Conservation (phyloP, 1,140 invertebrate genomes). For the Pogonus chalceus region DNA sequence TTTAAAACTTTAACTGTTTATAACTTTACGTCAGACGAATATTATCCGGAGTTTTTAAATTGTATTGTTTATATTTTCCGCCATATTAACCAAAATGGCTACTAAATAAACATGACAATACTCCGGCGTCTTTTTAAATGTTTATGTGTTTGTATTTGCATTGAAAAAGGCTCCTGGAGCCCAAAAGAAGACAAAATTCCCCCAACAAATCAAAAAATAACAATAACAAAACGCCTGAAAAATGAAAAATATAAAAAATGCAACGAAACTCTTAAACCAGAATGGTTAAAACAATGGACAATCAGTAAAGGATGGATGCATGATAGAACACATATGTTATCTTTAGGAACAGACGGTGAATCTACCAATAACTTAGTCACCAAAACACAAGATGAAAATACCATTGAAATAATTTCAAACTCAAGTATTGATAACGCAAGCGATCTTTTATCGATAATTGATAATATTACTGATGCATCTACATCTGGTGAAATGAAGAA, state of each 20-base stretch:
- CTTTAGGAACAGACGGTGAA: conserved; percentile 8
- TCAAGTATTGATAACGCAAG: not conserved
- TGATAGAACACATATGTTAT: conserved; percentile 27
- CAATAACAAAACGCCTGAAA: conserved; percentile 13
- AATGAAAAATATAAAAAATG: conserved; percentile 11
- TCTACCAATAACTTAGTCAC: not conserved
- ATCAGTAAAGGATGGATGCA: conserved; percentile 35
- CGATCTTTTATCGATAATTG: not conserved
- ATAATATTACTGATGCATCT: not conserved
- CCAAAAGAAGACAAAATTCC: conserved; percentile 10
- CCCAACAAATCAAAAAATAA: conserved; percentile 10
- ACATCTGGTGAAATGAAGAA: not conserved
- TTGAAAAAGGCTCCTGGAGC: conserved; percentile 21
- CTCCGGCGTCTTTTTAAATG: conserved; percentile 20
- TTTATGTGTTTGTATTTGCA: conserved; percentile 23
- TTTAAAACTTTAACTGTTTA: conserved; percentile 8
- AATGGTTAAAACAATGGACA: conserved; percentile 35
- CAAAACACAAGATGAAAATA: not conserved
- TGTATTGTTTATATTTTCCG: conserved; percentile 10
- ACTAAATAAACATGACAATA: conserved; percentile 15
- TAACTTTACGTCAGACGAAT: not conserved
- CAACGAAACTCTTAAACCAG: conserved; percentile 20
- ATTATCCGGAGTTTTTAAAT: not conserved
- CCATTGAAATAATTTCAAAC: not conserved
- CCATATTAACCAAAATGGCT: conserved; percentile 9